These are phyloP conservation scores for Heliconius ismenius DNA, from an alignment of 2,888 invertebrate species.

Conservation along the genomic window DNA sequence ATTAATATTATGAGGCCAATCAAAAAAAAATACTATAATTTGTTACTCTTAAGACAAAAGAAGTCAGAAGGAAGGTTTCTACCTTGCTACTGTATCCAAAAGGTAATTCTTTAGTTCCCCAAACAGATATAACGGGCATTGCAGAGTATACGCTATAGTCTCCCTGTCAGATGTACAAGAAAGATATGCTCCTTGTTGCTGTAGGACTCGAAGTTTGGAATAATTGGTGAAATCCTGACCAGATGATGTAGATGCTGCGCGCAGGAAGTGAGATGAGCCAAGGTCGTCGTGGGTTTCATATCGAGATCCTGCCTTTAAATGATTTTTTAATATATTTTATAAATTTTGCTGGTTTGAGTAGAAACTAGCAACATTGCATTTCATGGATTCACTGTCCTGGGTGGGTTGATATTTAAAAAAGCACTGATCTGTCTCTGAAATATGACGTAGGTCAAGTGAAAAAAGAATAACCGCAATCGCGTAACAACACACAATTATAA, in stretches of 20 bases:
- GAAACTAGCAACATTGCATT: no score
- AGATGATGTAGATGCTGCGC: constrained; percentile 87
- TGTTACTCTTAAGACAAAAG: no score
- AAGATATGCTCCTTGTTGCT: constrained; percentile 88
- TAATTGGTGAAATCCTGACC: constrained; percentile 85
- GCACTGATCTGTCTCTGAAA: no score
- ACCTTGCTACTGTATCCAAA: constrained; percentile 63
- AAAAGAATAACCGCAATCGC: no score
- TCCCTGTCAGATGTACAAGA: constrained; percentile 88
- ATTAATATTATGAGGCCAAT: not conserved
- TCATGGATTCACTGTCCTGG: no score
- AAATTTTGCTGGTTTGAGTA: not conserved
- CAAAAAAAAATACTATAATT: no score
- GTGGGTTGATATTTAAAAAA: no score
- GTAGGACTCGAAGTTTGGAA: constrained; percentile 88
- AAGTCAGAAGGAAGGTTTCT: not conserved
- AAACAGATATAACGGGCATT: constrained; percentile 58
- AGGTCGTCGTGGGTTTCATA: constrained; percentile 88
- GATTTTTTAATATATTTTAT: not conserved
- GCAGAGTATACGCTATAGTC: constrained; percentile 87
- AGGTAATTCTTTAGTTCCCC: constrained; percentile 58
- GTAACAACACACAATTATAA: no score
- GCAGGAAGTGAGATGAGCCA: constrained; percentile 90
- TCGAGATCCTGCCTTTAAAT: constrained; percentile 89
- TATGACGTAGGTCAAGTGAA: no score